phyloP scores from a whole-genome alignment of 2,888 invertebrate species.

The Ecliptopera silaceata region DNA sequence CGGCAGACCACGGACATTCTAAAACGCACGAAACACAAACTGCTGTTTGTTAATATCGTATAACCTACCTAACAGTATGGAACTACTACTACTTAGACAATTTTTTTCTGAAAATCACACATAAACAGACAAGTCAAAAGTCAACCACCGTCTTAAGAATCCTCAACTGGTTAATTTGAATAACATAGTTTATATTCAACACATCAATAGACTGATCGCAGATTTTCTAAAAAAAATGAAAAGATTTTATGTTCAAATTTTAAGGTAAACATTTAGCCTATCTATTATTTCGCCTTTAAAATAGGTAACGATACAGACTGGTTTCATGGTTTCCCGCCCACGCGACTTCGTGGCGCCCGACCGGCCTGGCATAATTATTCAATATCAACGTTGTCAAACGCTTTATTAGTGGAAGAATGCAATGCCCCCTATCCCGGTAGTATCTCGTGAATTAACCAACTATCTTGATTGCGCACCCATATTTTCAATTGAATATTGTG shows the following conservation, averaged over 20 bases:
- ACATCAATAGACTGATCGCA: too few species aligned
- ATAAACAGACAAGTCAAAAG: too few species aligned
- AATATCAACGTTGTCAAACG: slow-evolving; percentile 59
- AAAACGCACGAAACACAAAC: slow-evolving; percentile 5
- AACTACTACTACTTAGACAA: too few species aligned
- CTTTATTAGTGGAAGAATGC: slow-evolving; percentile 38
- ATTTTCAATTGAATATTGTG: background rate
- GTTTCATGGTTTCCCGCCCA: slow-evolving; percentile 81
- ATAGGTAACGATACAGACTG: slow-evolving; percentile 58
- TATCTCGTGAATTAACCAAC: too few species aligned
- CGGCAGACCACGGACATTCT: slow-evolving; percentile 14
- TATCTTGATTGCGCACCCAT: too few species aligned
- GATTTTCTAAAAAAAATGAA: too few species aligned
- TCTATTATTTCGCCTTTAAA: slow-evolving; percentile 48
- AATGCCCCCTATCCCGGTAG: slow-evolving; percentile 22
- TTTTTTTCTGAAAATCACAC: too few species aligned
- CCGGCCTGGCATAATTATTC: slow-evolving; percentile 62
- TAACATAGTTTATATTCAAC: too few species aligned
- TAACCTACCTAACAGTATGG: background rate
- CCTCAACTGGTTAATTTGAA: too few species aligned
- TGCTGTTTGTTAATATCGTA: background rate
- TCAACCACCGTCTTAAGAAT: too few species aligned
- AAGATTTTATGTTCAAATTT: too few species aligned
- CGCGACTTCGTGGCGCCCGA: slow-evolving; percentile 79
- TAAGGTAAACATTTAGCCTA: slow-evolving; percentile 29